Evolutionary conservation across 2,113 vertebrate species (phyloP), one percentile per base, ranked within the genome.

Genomic region (Phalacrocorax aristotelis): DNA sequence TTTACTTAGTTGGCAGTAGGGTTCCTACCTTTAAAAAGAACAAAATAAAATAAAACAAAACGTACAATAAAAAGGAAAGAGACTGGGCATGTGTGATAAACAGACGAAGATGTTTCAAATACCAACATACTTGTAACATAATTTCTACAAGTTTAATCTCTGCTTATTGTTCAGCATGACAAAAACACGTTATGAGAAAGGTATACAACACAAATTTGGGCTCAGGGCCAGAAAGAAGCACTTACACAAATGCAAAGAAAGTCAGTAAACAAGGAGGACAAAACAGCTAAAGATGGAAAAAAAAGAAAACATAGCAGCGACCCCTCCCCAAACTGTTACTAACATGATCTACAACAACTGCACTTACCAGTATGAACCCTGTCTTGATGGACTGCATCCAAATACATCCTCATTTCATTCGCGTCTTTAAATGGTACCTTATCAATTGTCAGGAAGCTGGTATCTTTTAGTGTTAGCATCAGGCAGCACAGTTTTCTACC

Each of bases 401-500:
- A 97, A 96, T 98, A 99, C 62, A 99, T 98, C 77, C 98, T 98
- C 92, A 99, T 98, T 96, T 99, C 99, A 91, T 99, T 98, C 17
- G 98, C 98, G 76, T 99, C 98, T 46, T 98, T 93, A 23, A 89
- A 75, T 4, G 98, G 97, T 48, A 99, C 97, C 96, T 98, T 99
- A 88, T 99, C 99, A 92, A 99, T 98, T 10, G 97, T 98, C 87
- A 99, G 98, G 65, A 98, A 98, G 90, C 98, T 99, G 57, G 97
- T 98, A 95, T 99, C 99, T 95, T 99, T 99, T 71, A 99, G 95
- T 7, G 98, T 98, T 34, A 99, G 94, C 93, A 98, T 98, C 88
- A 99, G 96, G 40, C 99, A 98, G 92, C 95, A 98, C 58, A 97
- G 97, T 68, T 98, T 99, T 82, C 95, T 92, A 93, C 98, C 98